These are phyloP conservation scores for Myiotriccus ornatus DNA, from an alignment of 2,797 vertebrate species.

Conservation along the genomic window DNA sequence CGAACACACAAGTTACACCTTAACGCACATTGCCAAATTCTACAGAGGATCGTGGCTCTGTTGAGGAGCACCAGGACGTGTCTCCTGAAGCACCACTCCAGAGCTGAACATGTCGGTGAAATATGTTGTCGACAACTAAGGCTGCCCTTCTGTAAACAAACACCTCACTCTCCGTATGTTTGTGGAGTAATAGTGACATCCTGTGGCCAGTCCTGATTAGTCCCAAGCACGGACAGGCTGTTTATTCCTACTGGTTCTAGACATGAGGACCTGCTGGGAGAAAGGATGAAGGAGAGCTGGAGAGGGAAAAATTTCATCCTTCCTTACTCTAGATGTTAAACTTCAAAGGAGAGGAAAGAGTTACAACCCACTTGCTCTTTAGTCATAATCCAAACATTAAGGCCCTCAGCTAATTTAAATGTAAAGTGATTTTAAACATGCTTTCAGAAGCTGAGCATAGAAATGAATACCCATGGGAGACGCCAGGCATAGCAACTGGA, in stretches of 20 bases:
- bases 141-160: slow-evolving; percentile 52
- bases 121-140: neutral
- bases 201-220: slow-evolving; percentile 76
- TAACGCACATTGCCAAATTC: accelerated
- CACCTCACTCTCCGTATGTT: slow-evolving; percentile 43
- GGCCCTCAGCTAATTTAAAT: slow-evolving; percentile 44
- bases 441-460: slow-evolving; percentile 12
- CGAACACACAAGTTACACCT: accelerated
- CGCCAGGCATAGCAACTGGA: neutral
- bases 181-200: slow-evolving; percentile 84
- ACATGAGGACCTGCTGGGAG: neutral
- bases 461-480: slow-evolving; percentile 14
- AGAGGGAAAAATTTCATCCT: neutral
- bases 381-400: slow-evolving; percentile 36
- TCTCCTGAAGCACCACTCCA: neutral
- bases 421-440: slow-evolving; percentile 55
- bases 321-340: neutral
- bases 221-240: slow-evolving; percentile 60
- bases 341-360: slow-evolving; percentile 42
- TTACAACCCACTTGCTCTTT: slow-evolving; percentile 13
- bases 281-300: neutral
- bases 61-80: neutral
- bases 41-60: neutral
- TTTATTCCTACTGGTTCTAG: neutral
- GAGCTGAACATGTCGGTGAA: neutral